Evolutionary conservation across 37 sponge, comb jelly and placozoan genomes (phyloP), one percentile per base, ranked within the genome.

Genomic region (Geodia barretti): DNA sequence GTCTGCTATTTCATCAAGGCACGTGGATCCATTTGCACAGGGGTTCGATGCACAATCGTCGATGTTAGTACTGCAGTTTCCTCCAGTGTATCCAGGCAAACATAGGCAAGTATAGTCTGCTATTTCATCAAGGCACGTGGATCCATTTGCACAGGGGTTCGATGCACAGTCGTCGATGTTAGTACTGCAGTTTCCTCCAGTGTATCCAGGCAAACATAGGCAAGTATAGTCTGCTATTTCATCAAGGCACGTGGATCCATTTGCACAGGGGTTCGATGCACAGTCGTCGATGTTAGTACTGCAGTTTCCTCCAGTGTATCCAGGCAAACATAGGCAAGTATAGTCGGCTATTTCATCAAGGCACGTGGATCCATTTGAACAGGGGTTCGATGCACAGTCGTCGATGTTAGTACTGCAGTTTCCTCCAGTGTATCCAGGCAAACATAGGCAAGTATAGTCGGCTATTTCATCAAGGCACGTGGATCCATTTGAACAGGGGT

Each of bases 331-430:
- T 1, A 36, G 7, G 62, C 87, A 87, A 1, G 63, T 34, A 31
- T 71, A 79, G 3, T 54, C 36, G 42, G 79, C 80, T 9, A 73
- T 62, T 41, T 34, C 80, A 87, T 87, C 81, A 32, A 68, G 17
- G 40, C 87, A 87, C 3, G 38, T 87, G 29, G 81, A 80, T 32
- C 87, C 87, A 83, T 88, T 88, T 39, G 74, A 38, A 70, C 89
- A 88, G n/a, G 89, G 89, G 17, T 83, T 32, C 0, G 89, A 59
- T 2, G 5, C 62, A 60, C 89, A 88, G 36, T 68, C 83, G 62
- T 88, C 64, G 37, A 88, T 88, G 36, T 47, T 36, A 29, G 63
- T 76, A 21, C 65, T 58, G 37, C 89, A 88, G 62, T 70, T 35
- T 1, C 37, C 61, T 9, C 79, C 83, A 31, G 79, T 88, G 66